Evolutionary conservation across 2,797 vertebrate species (phyloP), one percentile per base, ranked within the genome.

Genomic region (Sebastes oblongus): DNA sequence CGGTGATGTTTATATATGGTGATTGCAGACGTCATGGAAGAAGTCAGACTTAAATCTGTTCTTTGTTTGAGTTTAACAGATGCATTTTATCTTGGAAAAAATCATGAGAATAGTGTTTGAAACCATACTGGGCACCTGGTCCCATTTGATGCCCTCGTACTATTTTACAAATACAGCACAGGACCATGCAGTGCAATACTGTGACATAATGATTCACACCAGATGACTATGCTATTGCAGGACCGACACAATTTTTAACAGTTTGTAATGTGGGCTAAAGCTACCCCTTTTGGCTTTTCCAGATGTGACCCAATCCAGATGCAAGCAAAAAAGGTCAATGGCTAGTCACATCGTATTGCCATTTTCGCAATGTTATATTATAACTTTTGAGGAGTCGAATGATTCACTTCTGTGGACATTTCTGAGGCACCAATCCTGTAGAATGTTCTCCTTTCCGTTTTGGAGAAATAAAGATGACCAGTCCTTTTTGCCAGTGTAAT

Each of bases 291-390:
- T 32, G 4, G 25, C 61, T 39, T 77, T 66, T 36, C 29, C 56
- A 80, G 64, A 70, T 72, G 64, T 46, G 2, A 52, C 18, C 25
- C 27, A 46, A 76, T 75, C 59, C 73, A 75, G 16, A 81, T 72
- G 34, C 22, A 46, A 36, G 29, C 18, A 58, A 66, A 78, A 55
- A 34, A 10, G 36, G 6, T 72, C 4, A 67, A 42, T 2, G 8
- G 12, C 25, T 42, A 52, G 34, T 27, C 46, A 1, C 4, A 80
- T 14, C 5, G 13, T 5, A 9, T 20, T 22, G 3, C 14, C 14
- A 34, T 22, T 59, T 72, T n/a, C 5, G 22, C 4, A 46, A 1
- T 5, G 20, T 22, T 60, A 18, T 12, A 25, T 64, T 12, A 10
- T 18, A 29, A 11, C 14, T 81, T 60, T 59, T 13, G 0, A 62